These are phyloP conservation scores for Caenorhabditis angaria DNA, from an alignment of 2,888 invertebrate species.

Conservation along the genomic window DNA sequence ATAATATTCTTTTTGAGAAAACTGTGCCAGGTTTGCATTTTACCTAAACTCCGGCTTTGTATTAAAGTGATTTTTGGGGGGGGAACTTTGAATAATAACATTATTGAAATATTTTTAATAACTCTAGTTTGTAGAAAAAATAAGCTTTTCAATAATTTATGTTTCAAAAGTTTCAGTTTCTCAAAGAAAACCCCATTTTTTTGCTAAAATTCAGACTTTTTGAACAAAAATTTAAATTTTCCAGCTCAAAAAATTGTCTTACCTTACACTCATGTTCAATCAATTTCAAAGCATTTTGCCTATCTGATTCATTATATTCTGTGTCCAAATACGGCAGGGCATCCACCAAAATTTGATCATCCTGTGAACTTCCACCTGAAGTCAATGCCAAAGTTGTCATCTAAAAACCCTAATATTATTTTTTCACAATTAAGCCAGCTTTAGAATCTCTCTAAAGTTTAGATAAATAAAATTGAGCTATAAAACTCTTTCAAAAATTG, in stretches of 20 bases:
- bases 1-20: constrained; percentile 4
- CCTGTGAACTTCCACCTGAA: constrained; percentile 15
- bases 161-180: neutral
- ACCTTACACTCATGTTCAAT: constrained; percentile 97
- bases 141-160: neutral
- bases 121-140: neutral
- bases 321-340: constrained; percentile 67
- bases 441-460: neutral
- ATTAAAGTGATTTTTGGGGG: neutral
- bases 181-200: neutral
- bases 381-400: constrained; percentile 40
- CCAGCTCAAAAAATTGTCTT: neutral
- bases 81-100: neutral
- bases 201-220: neutral
- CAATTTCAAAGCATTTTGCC: constrained; percentile 84
- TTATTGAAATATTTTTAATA: too few relatives aligned
- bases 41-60: neutral
- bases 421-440: neutral
- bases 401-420: constrained; percentile 16
- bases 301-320: constrained; percentile 63
- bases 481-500: neutral
- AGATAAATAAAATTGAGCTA: neutral
- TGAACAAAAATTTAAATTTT: neutral
- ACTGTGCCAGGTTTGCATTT: neutral
- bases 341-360: constrained; percentile 54